Evolutionary conservation across 2,888 invertebrate genomes (phyloP), one percentile per base, ranked within the genome.

Genomic region (Stenoptilia bipunctidactyla): DNA sequence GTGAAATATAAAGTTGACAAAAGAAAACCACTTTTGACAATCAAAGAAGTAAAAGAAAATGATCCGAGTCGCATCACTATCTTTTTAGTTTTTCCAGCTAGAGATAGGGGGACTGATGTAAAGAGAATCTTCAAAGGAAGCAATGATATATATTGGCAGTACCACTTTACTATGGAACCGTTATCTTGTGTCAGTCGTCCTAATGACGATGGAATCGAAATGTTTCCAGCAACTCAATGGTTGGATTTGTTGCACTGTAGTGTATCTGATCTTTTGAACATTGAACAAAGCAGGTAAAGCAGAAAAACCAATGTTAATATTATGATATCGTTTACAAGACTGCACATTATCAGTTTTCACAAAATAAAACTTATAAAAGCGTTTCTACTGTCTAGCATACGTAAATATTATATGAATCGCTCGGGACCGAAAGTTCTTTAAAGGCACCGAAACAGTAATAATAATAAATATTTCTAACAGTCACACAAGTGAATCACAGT

Each of bases 111-210:
- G 0, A 12, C 47, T 0, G 60, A 87, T 46, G 61, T 84, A 1
- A 69, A 74, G 27, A 77, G 74, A 40, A 72, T 85, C 1, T 65
- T 89, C 5, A 86, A 85, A 43, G 92, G 91, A 0, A 68, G 56
- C 15, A 79, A 86, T 33, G 66, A 80, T 36, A 68, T 84, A 39
- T 86, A 79, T 2, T 58, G 71, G 12, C 92, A 92, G 55, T 91
- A 89, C 54, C 90, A 90, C 57, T 91, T 85, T 48, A 85, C 87
- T 2, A 89, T 92, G 90, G 92, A 92, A 62, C 86, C 87, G 0
- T 85, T 88, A 87, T 0, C 77, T 4, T 83, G 86, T 45, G 67
- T 88, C 1, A 85, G 86, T 10, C 62, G 85, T 15, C 92, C 92
- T 0, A 73, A 72, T 20, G 92, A 92, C 50, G 89, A 90, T 52